phyloP scores from a whole-genome alignment of 2,113 vertebrate species.

The Sterrhoptilus dennistouni region DNA sequence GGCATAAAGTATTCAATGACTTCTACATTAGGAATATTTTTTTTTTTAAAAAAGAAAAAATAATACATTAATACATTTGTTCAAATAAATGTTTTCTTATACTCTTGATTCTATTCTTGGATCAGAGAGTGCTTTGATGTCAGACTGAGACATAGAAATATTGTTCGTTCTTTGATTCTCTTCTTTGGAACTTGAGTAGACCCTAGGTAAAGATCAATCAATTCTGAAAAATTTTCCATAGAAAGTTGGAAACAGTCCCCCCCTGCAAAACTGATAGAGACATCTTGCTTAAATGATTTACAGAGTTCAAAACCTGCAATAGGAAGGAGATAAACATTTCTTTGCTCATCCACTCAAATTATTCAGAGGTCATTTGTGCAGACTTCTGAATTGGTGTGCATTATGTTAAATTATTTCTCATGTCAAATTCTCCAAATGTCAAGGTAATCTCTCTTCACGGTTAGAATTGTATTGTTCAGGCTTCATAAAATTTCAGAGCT shows the following conservation, averaged over 20 bases:
- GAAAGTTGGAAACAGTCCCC: fast-evolving
- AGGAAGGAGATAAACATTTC: background rate
- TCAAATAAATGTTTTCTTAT: background rate
- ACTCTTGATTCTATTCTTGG: background rate
- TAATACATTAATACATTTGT: background rate
- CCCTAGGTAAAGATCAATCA: background rate
- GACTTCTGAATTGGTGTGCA: background rate
- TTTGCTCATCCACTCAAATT: background rate
- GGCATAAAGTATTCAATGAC: background rate
- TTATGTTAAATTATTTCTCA: background rate
- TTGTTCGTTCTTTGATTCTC: background rate
- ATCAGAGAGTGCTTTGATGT: background rate
- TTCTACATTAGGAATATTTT: background rate
- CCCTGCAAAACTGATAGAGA: background rate
- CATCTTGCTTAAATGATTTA: background rate
- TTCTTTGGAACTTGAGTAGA: background rate
- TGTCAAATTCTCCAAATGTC: background rate
- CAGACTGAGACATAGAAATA: background rate
- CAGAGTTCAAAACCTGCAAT: background rate
- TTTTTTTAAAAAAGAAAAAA: background rate
- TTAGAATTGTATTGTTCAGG: fast-evolving
- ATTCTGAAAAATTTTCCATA: background rate
- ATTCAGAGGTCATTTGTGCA: background rate
- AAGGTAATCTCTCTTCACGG: background rate
- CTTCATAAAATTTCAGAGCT: background rate